Evolutionary conservation across 2,113 vertebrate species (phyloP), one percentile per base, ranked within the genome.

Genomic region (Nicator chloris): DNA sequence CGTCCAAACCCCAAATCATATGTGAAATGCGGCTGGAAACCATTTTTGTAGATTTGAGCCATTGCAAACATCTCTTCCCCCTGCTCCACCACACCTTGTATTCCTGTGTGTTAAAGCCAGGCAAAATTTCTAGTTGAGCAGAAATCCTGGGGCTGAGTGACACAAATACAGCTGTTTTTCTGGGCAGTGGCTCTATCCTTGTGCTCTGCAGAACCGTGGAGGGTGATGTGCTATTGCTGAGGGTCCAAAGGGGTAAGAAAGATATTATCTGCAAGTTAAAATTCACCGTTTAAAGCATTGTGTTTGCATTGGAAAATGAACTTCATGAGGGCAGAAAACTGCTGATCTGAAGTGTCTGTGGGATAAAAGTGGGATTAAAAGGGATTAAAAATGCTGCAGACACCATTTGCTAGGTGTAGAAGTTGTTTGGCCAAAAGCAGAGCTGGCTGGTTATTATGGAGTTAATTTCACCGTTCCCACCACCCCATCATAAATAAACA

Each of bases 11-110:
- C 82, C 96, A 95, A 94, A 95, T 93, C 75, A 12, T 56, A 91
- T 84, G 85, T 91, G 88, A 95, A 95, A 96, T 87, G 88, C 91
- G 96, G 92, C 91, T 94, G 89, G 91, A 96, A 95, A 81, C 86
- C 92, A 90, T 94, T 86, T 84, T 53, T 72, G 44, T 72, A 81
- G 79, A 86, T 65, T 71, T 17, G 44, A 92, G 82, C 87, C 68
- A 73, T 71, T 91, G 88, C 82, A 94, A 92, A 87, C 39, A 93
- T 72, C 91, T 73, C 91, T 95, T 92, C 73, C 59, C 82, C 61
- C 61, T 49, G 42, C 79, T 95, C 27, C 30, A 50, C 84, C 68
- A 57, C 86, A 94, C 95, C 96, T 96, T 91, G 7, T 95, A 37
- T 47, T 56, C 69, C 76, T 86, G 27, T 24, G 26, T 77, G 23